Conservation (phyloP, 2,797 vertebrate species). For the Nyctalus aviator region DNA sequence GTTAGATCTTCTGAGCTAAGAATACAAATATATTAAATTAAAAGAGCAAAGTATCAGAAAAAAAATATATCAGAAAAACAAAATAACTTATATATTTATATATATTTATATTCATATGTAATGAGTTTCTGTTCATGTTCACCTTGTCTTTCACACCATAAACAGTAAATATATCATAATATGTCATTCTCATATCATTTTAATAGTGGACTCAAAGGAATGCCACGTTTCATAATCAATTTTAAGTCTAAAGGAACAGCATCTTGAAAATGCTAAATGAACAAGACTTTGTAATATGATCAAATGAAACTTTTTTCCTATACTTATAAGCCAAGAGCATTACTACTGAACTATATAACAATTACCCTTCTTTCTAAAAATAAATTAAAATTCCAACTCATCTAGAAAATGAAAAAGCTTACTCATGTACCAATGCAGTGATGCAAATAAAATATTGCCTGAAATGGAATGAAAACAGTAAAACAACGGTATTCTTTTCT, state of each 20-base stretch:
- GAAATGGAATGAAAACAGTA: conserved; percentile 77
- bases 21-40: background rate
- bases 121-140: conserved; percentile 38
- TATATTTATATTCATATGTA: background rate
- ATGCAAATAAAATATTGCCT: conserved; percentile 68
- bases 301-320: conserved; percentile 44
- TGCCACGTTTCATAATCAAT: conserved; percentile 29
- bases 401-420: conserved; percentile 53
- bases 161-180: conserved; percentile 24
- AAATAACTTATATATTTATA: background rate
- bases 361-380: conserved; percentile 54
- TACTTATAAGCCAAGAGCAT: background rate
- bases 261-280: conserved; percentile 51
- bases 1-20: conserved; percentile 1
- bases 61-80: too few species aligned
- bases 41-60: too few species aligned
- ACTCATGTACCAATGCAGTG: conserved; percentile 28
- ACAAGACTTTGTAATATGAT: conserved; percentile 27
- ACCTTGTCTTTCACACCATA: conserved; percentile 42
- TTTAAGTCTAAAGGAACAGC: conserved; percentile 36
- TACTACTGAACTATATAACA: conserved; percentile 31
- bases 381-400: conserved; percentile 57
- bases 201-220: conserved; percentile 47
- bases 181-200: conserved; percentile 55
- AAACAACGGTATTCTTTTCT: conserved; percentile 73